Evolutionary conservation across 2,888 invertebrate species (phyloP), one percentile per base, ranked within the genome.

Genomic region (Agonopterix subpropinquella): DNA sequence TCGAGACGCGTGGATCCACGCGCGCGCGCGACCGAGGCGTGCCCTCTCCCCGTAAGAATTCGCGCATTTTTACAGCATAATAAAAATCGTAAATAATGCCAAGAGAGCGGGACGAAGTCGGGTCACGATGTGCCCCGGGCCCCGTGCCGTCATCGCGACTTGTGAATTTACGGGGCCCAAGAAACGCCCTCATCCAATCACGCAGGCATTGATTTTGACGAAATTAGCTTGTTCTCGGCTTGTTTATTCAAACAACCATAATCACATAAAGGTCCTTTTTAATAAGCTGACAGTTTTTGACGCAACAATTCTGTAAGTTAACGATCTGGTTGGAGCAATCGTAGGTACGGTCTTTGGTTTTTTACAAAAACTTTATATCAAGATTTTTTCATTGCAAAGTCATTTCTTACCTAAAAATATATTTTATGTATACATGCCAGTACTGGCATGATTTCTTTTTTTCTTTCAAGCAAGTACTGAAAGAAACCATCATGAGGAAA

Each of bases 81-180:
- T 82, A 86, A 85, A 86, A 85, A 84, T 82, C 77, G 77, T 82
- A 82, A 82, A 83, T 84, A 83, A 81, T 73, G 69, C 75, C 73
- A 70, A 77, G 74, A 77, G 73, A 75, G 67, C 71, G 79, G 73
- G 71, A 72, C 72, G 66, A 64, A 72, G 79, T 67, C 76, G 63
- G 81, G 85, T 87, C 86, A 87, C 87, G 86, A 85, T 61, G 69
- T 63, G 86, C 86, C 79, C 59, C 70, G 60, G 79, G 86, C 76
- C 62, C 53, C 55, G 61, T 57, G 65, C 80, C 83, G 80, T 85
- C 86, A 81, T 75, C 83, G 79, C 65, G 67, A 73, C 74, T 76
- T 67, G 77, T 72, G 70, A 80, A 80, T 84, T 86, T 81, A 83
- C 75, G 77, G 78, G 67, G 62, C 62, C 69, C 61, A 64, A 67